Percentiles rank a stretch among this genome's conserved stretches.
These are phyloP conservation scores for Drosophila malerkotliana DNA, from an alignment of 1,140 invertebrate genomes.

Conservation along the genomic window DNA sequence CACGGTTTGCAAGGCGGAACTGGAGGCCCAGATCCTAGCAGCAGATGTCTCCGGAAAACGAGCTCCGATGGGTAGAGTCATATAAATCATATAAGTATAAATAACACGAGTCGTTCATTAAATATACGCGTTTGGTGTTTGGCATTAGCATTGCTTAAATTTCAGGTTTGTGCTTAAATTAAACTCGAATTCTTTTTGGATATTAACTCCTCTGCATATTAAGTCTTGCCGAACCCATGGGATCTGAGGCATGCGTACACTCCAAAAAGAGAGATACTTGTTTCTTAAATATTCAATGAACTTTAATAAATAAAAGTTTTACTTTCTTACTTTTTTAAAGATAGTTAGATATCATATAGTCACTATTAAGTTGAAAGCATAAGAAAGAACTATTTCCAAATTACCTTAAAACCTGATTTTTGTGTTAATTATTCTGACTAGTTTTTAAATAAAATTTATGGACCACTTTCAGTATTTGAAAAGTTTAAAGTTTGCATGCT, in stretches of 20 bases:
- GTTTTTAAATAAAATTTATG: not conserved
- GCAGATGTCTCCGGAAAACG: constrained; percentile 85
- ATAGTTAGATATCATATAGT: too few relatives aligned
- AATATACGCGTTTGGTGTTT: constrained; percentile 32
- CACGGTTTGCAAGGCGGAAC: constrained; percentile 82
- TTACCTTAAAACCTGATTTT: not conserved
- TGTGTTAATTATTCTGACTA: not conserved
- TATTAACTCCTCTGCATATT: constrained; percentile 45
- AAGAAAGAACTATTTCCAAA: too few relatives aligned
- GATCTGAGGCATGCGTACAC: constrained; percentile 9
- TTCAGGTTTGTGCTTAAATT: constrained; percentile 56
- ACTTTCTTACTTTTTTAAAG: too few relatives aligned
- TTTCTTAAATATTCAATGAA: not conserved
- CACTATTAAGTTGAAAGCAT: too few relatives aligned
- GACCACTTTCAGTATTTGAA: not conserved
- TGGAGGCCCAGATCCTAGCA: constrained; percentile 86
- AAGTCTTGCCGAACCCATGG: constrained; percentile 18
- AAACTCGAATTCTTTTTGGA: constrained; percentile 33
- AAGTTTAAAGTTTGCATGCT: not conserved
- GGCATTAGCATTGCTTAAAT: constrained; percentile 38
- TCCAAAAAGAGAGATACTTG: not conserved
- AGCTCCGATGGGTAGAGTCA: constrained; percentile 70
- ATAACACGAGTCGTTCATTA: constrained; percentile 39
- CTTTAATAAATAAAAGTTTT: not conserved
- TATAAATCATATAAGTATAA: constrained; percentile 28